These are phyloP conservation scores for Hemithea aestivaria DNA, from an alignment of 2,888 invertebrate species.

Conservation along the genomic window DNA sequence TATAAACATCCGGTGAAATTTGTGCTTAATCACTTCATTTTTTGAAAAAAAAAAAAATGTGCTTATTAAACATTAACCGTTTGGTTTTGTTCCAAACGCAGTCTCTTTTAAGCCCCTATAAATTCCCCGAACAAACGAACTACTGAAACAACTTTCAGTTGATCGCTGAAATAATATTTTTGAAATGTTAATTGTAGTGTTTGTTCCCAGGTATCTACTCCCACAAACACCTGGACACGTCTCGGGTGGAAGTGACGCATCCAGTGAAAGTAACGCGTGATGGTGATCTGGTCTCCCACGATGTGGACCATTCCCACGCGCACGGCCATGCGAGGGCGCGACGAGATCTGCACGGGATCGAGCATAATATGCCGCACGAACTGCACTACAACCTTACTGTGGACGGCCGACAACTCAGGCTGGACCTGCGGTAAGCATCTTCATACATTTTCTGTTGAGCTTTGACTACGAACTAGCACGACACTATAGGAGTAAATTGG, in stretches of 20 bases:
- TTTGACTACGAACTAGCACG: no score
- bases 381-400: slow-evolving; percentile 72
- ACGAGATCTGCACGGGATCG: slow-evolving; percentile 53
- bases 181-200: no score
- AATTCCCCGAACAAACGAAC: no score
- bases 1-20: no score
- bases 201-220: slow-evolving; percentile 66
- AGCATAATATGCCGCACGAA: slow-evolving; percentile 53
- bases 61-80: no score
- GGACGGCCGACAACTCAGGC: slow-evolving; percentile 62
- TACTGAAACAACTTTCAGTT: no score
- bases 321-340: slow-evolving; percentile 75
- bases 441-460: background rate
- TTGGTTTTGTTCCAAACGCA: no score
- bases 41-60: no score
- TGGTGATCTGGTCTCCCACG: slow-evolving; percentile 78
- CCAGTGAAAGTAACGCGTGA: slow-evolving; percentile 80
- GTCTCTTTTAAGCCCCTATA: no score
- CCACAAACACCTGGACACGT: slow-evolving; percentile 67
- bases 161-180: no score
- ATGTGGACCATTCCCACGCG: slow-evolving; percentile 75
- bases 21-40: no score
- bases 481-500: no score
- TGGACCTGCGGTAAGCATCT: slow-evolving; percentile 65
- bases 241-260: slow-evolving; percentile 77